These are phyloP conservation scores for Lordiphosa stackelbergi DNA, from an alignment of 1,140 invertebrate species.

Conservation along the genomic window DNA sequence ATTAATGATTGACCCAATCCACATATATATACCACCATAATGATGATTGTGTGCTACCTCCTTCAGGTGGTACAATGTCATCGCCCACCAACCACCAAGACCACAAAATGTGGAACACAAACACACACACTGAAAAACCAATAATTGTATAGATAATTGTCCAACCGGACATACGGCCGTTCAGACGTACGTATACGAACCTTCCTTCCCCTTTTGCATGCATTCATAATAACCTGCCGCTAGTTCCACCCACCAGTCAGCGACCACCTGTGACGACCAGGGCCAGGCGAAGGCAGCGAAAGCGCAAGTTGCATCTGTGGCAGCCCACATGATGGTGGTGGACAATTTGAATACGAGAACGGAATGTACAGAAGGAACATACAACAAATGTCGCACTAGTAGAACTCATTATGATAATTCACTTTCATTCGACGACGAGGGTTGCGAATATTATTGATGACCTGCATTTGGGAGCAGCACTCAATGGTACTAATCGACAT, in stretches of 20 bases:
- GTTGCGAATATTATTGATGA: constrained; percentile 39
- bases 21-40: constrained; percentile 16
- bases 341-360: constrained; percentile 8
- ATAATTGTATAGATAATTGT: constrained; percentile 56
- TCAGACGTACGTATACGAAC: background rate
- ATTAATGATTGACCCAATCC: constrained; percentile 68
- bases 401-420: constrained; percentile 66
- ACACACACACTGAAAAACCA: constrained; percentile 37
- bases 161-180: constrained; percentile 7
- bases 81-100: constrained; percentile 3
- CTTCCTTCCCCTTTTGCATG: constrained; percentile 22
- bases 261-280: constrained; percentile 54
- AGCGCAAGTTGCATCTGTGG: constrained; percentile 31
- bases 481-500: constrained; percentile 23
- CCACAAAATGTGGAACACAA: background rate
- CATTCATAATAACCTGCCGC: constrained; percentile 19
- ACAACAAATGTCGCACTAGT: constrained; percentile 27
- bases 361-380: constrained; percentile 9
- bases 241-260: constrained; percentile 33
- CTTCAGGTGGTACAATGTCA: constrained; percentile 32
- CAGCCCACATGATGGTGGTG: constrained; percentile 26
- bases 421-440: constrained; percentile 23
- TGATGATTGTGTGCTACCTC: too few relatives aligned
- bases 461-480: constrained; percentile 11
- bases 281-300: constrained; percentile 37